Base-by-base conservation (phyloP, 2,797 vertebrate species). In the Simalia tracyae region DNA sequence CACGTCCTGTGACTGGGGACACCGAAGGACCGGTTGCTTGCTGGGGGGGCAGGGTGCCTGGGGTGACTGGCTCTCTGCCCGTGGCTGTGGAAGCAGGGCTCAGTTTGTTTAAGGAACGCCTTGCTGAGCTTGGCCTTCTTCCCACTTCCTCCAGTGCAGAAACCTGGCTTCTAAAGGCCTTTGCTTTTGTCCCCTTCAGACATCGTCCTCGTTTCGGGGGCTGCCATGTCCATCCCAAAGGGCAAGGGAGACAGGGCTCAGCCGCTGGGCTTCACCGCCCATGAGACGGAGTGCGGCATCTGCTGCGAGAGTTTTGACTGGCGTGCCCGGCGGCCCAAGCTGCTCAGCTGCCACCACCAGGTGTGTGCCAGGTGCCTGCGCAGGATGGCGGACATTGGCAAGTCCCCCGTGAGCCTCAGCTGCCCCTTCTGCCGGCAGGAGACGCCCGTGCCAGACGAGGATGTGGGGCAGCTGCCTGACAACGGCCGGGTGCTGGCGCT, bases 391-490 rank as follows among this genome's bases (percentile, higher is more conserved):
- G 97, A 97, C 26, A 96, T 97, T 91, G 97, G 98, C 89, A 97
- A 98, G 19, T 93, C 96, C 0, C 97, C 98, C 0, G 96, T 93
- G 2, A 89, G 97, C 88, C 97, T 99, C 96, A 97, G 98, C 92
- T 99, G 98, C 94, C 98, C 98, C 0, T 99, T 99, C 96, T 99
- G 98, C 96, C 98, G 98, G 88, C 98, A 97, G 46, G 98, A 98
- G 96, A 98, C 98, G 0, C 94, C 95, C 0, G 94, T 99, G 84
- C 98, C 98, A 0, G 96, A 98, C 0, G 19, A 19, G 28, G 98
- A 98, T 89, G 97, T 98, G 93, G 98, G 98, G 97, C 95, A 96
- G 89, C 97, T 98, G 95, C 98, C 98, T 95, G 98, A 99, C 0
- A 98, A 99, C 64, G 91, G 97, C 14, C 97, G 98, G 93, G 98